phyloP scores from a whole-genome alignment of 2,888 invertebrate genomes.

The Strigamia crassipes region DNA sequence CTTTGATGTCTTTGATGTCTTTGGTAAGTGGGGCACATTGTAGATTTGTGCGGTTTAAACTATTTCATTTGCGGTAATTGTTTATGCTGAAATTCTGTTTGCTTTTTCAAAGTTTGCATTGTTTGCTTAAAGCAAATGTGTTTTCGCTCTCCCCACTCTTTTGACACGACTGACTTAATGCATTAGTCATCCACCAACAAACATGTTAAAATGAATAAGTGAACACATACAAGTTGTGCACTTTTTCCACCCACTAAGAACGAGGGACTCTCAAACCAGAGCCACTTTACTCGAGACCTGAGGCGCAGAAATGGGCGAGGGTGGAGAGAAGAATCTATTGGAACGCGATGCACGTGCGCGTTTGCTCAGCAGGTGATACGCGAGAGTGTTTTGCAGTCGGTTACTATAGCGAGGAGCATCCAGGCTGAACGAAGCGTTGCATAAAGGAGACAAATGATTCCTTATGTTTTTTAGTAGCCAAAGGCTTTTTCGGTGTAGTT shows the following conservation, averaged over 20 bases:
- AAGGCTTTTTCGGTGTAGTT: neutral
- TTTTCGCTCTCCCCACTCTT: neutral
- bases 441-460: slow-evolving; percentile 5
- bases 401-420: neutral
- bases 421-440: slow-evolving; percentile 27
- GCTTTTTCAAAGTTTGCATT: too few species aligned
- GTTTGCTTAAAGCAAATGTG: too few species aligned
- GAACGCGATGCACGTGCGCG: slow-evolving; percentile 40
- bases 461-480: slow-evolving; percentile 35
- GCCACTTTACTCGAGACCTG: slow-evolving; percentile 12
- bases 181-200: slow-evolving; percentile 5
- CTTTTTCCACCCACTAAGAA: neutral
- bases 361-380: slow-evolving; percentile 40
- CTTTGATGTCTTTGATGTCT: too few species aligned
- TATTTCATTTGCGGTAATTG: too few species aligned
- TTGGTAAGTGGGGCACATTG: too few species aligned
- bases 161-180: neutral
- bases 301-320: slow-evolving; percentile 2
- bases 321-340: slow-evolving; percentile 16
- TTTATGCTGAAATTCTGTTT: too few species aligned
- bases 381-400: slow-evolving; percentile 24
- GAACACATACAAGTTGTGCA: neutral
- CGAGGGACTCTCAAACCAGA: slow-evolving; percentile 28
- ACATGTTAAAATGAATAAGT: slow-evolving; percentile 16
- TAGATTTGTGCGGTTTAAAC: too few species aligned